Evolutionary conservation across 2,113 vertebrate genomes (phyloP).

Genomic region (Mustela nigripes): DNA sequence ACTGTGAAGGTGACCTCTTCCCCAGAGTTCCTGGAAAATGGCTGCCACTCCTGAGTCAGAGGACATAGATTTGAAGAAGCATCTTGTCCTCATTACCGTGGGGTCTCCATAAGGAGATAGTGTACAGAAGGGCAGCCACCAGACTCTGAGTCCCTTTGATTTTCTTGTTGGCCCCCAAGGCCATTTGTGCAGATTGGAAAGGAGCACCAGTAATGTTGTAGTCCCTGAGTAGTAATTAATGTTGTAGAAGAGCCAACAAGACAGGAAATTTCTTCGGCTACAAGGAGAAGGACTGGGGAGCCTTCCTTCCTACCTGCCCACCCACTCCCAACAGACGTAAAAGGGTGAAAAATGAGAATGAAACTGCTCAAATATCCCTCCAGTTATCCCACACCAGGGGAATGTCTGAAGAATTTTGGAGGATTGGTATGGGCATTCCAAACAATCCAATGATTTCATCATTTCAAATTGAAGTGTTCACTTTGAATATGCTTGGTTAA

Average conservation of each 20-base stretch:
- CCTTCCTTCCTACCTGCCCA: not conserved
- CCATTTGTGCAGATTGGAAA: not conserved
- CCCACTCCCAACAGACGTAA: conserved; percentile 67
- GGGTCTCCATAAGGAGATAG: not conserved
- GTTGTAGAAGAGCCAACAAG: conserved; percentile 79
- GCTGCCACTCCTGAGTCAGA: not conserved
- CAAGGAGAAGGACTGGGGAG: conserved; percentile 73
- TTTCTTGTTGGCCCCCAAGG: not conserved
- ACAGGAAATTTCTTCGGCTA: conserved; percentile 82
- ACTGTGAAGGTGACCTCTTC: not conserved
- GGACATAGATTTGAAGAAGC: not conserved
- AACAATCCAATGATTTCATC: conserved; percentile 69
- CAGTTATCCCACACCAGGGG: conserved; percentile 45
- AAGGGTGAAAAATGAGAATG: conserved; percentile 72
- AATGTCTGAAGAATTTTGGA: conserved; percentile 52
- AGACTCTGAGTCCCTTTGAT: not conserved
- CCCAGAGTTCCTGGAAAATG: not conserved
- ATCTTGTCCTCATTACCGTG: not conserved
- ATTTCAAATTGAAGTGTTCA: conserved; percentile 50
- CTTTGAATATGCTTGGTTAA: conserved; percentile 57
- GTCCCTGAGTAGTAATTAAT: conserved; percentile 77
- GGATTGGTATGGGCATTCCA: not conserved
- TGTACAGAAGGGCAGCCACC: not conserved
- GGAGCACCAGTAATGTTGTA: not conserved
- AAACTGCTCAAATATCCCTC: conserved; percentile 48